These are phyloP conservation scores for Cosmia trapezina DNA, from an alignment of 2,888 invertebrate genomes.

Conservation along the genomic window DNA sequence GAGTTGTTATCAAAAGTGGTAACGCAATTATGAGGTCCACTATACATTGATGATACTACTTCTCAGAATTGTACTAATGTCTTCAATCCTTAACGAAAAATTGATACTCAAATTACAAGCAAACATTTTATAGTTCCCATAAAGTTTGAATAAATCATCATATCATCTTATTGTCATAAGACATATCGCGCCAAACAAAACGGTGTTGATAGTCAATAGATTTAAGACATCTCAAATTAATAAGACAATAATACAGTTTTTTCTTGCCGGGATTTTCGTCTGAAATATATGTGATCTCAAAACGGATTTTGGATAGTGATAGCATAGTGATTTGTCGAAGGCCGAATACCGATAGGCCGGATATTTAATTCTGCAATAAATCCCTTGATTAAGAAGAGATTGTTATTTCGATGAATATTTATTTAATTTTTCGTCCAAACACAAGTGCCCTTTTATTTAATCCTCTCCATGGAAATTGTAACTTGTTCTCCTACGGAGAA, in stretches of 20 bases:
- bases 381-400: not conserved
- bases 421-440: not conserved
- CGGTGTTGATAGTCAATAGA: conserved; percentile 44
- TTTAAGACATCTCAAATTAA: conserved; percentile 39
- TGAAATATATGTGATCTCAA: conserved; percentile 49
- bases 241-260: conserved; percentile 37
- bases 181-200: conserved; percentile 49
- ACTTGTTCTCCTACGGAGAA: not conserved
- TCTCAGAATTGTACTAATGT: not conserved
- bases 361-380: conserved; percentile 1
- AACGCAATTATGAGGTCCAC: not conserved
- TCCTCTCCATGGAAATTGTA: not conserved
- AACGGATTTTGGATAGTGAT: conserved; percentile 6
- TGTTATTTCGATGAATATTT: not conserved
- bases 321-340: not conserved
- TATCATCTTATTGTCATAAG: conserved; percentile 34
- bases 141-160: conserved; percentile 33
- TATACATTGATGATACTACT: not conserved
- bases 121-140: conserved; percentile 39
- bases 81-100: conserved; percentile 1
- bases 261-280: conserved; percentile 13
- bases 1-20: not conserved
- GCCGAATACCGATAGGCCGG: not conserved
- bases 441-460: not conserved
- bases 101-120: conserved; percentile 32